Evolutionary conservation across 2,797 vertebrate species (phyloP), one percentile per base, ranked within the genome.

Genomic region (Chiroxiphia lanceolata): DNA sequence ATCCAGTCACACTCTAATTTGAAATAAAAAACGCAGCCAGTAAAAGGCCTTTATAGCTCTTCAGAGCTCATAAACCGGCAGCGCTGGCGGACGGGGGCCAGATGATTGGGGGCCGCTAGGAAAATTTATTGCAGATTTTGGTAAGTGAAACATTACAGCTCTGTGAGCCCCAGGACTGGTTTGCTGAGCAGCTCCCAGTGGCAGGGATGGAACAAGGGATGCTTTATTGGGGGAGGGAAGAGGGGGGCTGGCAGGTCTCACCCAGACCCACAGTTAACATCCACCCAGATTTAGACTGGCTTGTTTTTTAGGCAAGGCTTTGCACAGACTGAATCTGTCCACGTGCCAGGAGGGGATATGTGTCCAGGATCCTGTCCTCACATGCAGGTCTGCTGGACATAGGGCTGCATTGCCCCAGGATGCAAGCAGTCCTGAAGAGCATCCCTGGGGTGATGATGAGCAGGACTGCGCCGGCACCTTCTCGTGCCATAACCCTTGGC

Each of bases 91-190:
- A 69, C 2, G 4, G 87, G 87, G 78, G 72, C 91, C 94, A 76
- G 93, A 91, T 84, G 91, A 89, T 63, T 74, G 93, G 91, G 88
- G 94, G 84, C 93, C 12, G 51, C 77, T 7, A 63, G 85, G 94
- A 81, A 94, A 96, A 97, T 96, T 96, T 96, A 95, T 94, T 94
- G 68, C 96, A 95, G 95, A 94, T 96, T 95, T 96, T 59, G 93
- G 83, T 94, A 96, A 95, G 89, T 95, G 87, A 95, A 96, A 96
- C 95, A 96, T 95, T 90, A 64, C 94, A 82, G 92, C 75, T 75
- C 85, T 79, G 67, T 76, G 59, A 94, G 86, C 89, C 70, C 86
- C 5, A 0, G 60, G 72, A 78, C 72, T 65, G 86, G 83, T 48
- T 89, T 85, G 90, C 33, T 42, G 91, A 91, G 93, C 83, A 85